phyloP scores from a whole-genome alignment of 2,113 vertebrate species.

The Semicossyphus pulcher region DNA sequence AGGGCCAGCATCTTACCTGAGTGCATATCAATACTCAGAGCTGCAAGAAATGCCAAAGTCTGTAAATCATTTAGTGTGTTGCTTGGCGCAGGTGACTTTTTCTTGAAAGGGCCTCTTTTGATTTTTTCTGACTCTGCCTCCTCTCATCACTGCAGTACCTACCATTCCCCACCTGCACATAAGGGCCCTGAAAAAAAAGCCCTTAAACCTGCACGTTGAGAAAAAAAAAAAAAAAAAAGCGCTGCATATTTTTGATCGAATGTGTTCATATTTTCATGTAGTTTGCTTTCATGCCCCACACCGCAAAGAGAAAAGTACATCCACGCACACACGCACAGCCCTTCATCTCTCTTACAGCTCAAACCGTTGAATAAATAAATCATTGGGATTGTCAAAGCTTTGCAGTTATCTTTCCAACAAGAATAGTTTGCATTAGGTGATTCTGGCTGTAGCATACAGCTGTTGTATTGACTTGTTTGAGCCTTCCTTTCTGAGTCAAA shows the following conservation, averaged over 20 bases:
- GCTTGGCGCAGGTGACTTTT: constrained; percentile 56
- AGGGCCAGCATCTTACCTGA: constrained; percentile 40
- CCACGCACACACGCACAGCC: neutral
- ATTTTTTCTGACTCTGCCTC: constrained; percentile 64
- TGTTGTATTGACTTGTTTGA: constrained; percentile 48
- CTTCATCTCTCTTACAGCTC: constrained; percentile 37
- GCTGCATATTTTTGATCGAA: constrained; percentile 62
- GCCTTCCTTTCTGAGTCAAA: constrained; percentile 22
- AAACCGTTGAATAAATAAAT: constrained; percentile 60
- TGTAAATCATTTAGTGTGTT: constrained; percentile 61
- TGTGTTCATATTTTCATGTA: constrained; percentile 67
- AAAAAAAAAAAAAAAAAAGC: constrained; percentile 42
- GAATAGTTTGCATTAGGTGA: constrained; percentile 51
- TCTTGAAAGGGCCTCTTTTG: constrained; percentile 60
- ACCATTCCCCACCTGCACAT: constrained; percentile 29
- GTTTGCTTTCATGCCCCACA: constrained; percentile 49
- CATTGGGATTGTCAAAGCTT: constrained; percentile 45
- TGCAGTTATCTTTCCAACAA: constrained; percentile 40
- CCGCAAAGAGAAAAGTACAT: constrained; percentile 16
- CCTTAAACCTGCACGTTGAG: constrained; percentile 22
- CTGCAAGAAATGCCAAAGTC: constrained; percentile 44
- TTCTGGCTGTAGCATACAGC: constrained; percentile 33
- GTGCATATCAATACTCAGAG: constrained; percentile 55
- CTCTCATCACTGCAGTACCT: constrained; percentile 49
- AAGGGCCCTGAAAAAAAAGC: constrained; percentile 22